Percentiles rank a stretch among this genome's conserved stretches.
phyloP scores from a whole-genome alignment of 2,888 invertebrate species.

The Vesta saturnalis region DNA sequence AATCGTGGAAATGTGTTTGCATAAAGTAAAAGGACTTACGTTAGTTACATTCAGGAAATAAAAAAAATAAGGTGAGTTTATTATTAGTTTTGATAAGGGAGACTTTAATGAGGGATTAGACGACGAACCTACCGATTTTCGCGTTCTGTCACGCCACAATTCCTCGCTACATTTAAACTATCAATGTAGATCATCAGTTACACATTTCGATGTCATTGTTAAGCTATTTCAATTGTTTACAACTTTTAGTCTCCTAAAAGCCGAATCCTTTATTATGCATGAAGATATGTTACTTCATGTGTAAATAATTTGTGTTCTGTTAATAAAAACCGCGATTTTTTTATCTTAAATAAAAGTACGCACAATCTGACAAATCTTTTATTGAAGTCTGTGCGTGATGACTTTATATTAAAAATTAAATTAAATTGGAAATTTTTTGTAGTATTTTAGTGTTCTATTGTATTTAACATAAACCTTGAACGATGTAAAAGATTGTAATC shows the following conservation, averaged over 20 bases:
- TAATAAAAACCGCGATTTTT: too few relatives aligned
- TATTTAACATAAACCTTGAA: neutral
- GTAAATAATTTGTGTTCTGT: too few relatives aligned
- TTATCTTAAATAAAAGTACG: too few relatives aligned
- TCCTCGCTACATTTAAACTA: too few relatives aligned
- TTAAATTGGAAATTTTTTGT: neutral
- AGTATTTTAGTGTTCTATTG: neutral
- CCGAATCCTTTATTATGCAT: too few relatives aligned
- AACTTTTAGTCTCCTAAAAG: too few relatives aligned
- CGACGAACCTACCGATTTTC: slow-evolving; percentile 29
- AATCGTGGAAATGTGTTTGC: slow-evolving; percentile 15
- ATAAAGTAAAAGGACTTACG: slow-evolving; percentile 7
- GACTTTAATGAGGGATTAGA: slow-evolving; percentile 24
- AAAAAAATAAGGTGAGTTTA: slow-evolving; percentile 22
- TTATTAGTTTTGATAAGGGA: neutral
- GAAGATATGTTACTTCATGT: neutral
- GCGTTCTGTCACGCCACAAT: slow-evolving; percentile 3
- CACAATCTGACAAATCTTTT: too few relatives aligned
- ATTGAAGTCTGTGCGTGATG: too few relatives aligned
- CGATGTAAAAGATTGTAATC: neutral
- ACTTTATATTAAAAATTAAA: neutral
- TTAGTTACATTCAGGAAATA: slow-evolving; percentile 13
- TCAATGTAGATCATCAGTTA: too few relatives aligned
- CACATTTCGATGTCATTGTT: neutral
- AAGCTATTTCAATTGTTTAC: neutral